phyloP scores from a whole-genome alignment of 1,140 invertebrate species.

The Caenorhabditis elegans region DNA sequence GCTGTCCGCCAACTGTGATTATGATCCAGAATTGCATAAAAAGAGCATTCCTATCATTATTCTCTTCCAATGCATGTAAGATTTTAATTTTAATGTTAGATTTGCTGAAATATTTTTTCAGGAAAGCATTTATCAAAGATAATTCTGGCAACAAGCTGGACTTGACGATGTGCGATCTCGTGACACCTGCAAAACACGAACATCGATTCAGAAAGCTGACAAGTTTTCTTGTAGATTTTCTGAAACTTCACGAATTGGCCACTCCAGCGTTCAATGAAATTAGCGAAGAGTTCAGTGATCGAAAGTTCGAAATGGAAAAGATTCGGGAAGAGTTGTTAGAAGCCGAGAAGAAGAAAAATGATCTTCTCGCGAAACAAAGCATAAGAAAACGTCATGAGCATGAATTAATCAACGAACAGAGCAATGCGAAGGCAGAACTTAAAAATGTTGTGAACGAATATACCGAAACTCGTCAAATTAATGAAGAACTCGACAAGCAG shows the following conservation, averaged over 20 bases:
- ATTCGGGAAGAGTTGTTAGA: neutral
- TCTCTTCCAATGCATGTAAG: neutral
- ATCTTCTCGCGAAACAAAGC: neutral
- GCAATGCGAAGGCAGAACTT: neutral
- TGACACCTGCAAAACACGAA: neutral
- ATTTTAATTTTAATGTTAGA: neutral
- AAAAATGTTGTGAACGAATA: neutral
- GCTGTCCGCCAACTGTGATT: neutral
- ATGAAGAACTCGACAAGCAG: neutral
- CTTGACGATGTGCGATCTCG: neutral
- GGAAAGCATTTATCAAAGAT: constrained; percentile 11
- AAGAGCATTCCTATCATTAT: neutral
- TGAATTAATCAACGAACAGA: neutral
- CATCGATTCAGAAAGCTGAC: neutral
- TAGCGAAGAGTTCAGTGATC: neutral
- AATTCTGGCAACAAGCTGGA: neutral
- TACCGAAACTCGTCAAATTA: neutral
- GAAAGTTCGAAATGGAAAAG: neutral
- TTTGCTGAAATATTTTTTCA: neutral
- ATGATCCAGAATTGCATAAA: neutral
- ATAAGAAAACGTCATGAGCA: neutral
- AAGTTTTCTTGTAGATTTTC: neutral
- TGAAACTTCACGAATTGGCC: neutral
- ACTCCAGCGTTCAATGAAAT: neutral
- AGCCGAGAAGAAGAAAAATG: neutral